Evolutionary conservation across 2,797 vertebrate species (phyloP), one percentile per base, ranked within the genome.

Genomic region (Nyctalus aviator): DNA sequence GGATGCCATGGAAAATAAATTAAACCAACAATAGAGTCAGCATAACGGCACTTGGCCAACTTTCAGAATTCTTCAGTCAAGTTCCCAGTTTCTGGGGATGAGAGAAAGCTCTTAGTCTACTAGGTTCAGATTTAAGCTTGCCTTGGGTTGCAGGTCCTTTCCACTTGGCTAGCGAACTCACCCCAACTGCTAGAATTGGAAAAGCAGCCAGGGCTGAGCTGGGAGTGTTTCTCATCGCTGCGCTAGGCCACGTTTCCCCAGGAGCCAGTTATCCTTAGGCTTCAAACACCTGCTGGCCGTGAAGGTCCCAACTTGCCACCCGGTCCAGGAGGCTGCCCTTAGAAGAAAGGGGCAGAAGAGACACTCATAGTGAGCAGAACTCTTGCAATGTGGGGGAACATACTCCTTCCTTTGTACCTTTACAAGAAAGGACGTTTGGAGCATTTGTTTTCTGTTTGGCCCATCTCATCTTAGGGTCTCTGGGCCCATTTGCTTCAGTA

Each of bases 161-260:
- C 69, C 20, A 69, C 18, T 82, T 78, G 30, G 20, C 73, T 73
- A 78, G 37, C 25, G 84, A 94, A 94, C 88, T 81, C 21, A 11
- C 27, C 73, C 44, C 64, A 88, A 84, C 35, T 62, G 18, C 32
- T 55, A 41, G 83, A 32, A 23, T 82, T 44, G 64, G 69, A 72
- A 77, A 83, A 92, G 78, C 25, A 78, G 77, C 62, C 48, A 30
- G 41, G 59, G 50, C 8, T 59, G 53, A 64, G 55, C 50, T 82
- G n/a, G 11, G 30, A 44, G 30, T 18, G 25, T 68, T 59, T 78
- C 50, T 32, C 41, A 46, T 14, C 3, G 73, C n/a, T 77, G 44
- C 30, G 6, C 35, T 37, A 11, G 48, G 59, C n/a, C 37, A 69
- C 0, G 13, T 59, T 84, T 91, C 37, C 35, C 14, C 10, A 55